These are phyloP conservation scores for Lepidurus packardi DNA, from an alignment of 1,140 invertebrate species.

Conservation along the genomic window DNA sequence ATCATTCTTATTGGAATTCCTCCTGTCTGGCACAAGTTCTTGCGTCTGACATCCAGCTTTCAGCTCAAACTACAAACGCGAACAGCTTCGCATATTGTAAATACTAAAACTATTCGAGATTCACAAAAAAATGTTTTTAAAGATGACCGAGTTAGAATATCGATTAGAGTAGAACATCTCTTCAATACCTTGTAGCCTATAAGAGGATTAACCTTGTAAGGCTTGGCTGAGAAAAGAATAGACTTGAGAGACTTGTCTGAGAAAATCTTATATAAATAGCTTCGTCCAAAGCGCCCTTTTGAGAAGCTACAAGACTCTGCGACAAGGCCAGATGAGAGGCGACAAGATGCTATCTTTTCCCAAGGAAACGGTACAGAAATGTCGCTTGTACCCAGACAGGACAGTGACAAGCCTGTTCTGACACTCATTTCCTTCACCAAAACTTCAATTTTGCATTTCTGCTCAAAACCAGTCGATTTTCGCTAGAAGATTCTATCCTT, in stretches of 20 bases:
- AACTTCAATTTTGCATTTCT: not conserved
- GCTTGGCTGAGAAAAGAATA: not conserved
- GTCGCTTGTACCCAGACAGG: not conserved
- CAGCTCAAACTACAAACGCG: too few species aligned
- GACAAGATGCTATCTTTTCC: constrained; percentile 11
- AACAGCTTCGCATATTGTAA: too few species aligned
- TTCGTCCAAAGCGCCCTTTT: not conserved
- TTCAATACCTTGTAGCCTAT: not conserved
- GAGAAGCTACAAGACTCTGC: not conserved
- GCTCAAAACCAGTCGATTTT: not conserved
- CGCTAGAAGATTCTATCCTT: not conserved
- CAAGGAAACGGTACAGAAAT: not conserved
- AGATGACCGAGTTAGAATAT: not conserved
- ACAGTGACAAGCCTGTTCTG: constrained; percentile 3
- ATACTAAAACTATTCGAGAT: too few species aligned
- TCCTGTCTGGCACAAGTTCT: too few species aligned
- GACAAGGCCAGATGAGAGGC: constrained; percentile 12
- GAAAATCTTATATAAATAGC: constrained; percentile 20
- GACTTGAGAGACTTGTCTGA: not conserved
- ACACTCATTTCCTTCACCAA: not conserved
- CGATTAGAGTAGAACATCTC: not conserved
- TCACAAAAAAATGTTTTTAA: too few species aligned
- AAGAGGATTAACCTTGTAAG: constrained; percentile 17
- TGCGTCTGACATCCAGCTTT: too few species aligned
- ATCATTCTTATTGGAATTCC: too few species aligned